Evolutionary conservation across 2,113 vertebrate genomes (phyloP).

Genomic region (Gallinago media): DNA sequence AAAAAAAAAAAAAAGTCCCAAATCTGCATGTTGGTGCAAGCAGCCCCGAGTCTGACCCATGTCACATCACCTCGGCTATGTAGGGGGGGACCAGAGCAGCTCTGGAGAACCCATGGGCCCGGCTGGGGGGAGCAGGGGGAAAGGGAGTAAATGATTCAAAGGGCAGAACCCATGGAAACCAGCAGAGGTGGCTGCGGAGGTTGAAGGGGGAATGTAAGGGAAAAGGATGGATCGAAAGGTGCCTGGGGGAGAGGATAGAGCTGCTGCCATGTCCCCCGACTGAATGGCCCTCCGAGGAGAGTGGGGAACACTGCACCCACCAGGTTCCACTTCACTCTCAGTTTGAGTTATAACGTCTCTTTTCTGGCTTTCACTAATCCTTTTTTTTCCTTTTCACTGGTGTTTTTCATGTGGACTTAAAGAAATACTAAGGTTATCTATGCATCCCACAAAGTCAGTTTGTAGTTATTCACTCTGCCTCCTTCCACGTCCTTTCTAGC

Average conservation of each 20-base stretch:
- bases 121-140: background rate
- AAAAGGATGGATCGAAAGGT: background rate
- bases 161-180: background rate
- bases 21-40: background rate
- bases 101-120: accelerated
- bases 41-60: background rate
- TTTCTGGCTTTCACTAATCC: background rate
- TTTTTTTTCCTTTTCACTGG: background rate
- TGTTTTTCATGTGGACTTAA: background rate
- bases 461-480: constrained; percentile 28
- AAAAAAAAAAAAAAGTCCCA: background rate
- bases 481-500: constrained; percentile 25
- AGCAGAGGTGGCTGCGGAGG: background rate
- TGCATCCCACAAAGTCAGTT: constrained; percentile 22
- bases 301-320: background rate
- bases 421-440: background rate
- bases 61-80: background rate
- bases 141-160: background rate
- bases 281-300: background rate
- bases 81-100: background rate
- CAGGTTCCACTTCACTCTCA: background rate
- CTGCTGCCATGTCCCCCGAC: background rate
- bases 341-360: background rate
- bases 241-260: accelerated
- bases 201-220: background rate